Evolutionary conservation across 2,797 vertebrate species (phyloP), one percentile per base, ranked within the genome.

Genomic region (Triplophysa yarkandensis): DNA sequence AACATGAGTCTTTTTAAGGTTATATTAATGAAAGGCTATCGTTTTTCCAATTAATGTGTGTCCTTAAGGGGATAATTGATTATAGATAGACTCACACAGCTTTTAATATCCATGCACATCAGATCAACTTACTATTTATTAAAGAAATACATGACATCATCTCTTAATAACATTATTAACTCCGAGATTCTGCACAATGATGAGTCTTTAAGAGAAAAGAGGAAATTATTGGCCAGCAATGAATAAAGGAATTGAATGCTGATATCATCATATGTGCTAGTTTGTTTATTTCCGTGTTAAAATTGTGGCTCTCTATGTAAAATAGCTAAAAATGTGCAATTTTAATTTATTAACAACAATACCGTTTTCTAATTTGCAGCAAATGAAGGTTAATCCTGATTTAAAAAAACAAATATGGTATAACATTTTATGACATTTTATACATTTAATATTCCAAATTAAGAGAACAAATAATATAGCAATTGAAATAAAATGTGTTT

Each of bases 11-110:
- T 94, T 46, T 93, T 94, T 92, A 95, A 95, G 92, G 89, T 93
- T 90, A 91, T 92, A 90, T 96, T 95, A 94, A 94, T 93, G 90
- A 94, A 95, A 95, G 93, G 90, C 93, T 95, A 92, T 96, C 93
- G 96, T 97, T 96, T 96, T 91, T 92, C 92, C 94, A 97, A 96
- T 98, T 96, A 96, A 95, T 87, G 71, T 91, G 90, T 86, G 89
- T 87, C 90, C 89, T 88, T 87, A 90, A 91, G 91, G 90, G 91
- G 91, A 90, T 89, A 93, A 94, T 95, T 95, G 93, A 96, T 96
- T 96, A 94, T 94, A 90, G 91, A 89, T 92, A 92, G 92, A 94
- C 93, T 92, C 91, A 90, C 90, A 89, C 90, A 36, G 54, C 81
- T 75, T 76, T 77, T 65, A 75, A 77, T 76, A 60, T 77, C 76